Evolutionary conservation across 2,113 vertebrate genomes (phyloP).

Genomic region (Microcebus murinus): DNA sequence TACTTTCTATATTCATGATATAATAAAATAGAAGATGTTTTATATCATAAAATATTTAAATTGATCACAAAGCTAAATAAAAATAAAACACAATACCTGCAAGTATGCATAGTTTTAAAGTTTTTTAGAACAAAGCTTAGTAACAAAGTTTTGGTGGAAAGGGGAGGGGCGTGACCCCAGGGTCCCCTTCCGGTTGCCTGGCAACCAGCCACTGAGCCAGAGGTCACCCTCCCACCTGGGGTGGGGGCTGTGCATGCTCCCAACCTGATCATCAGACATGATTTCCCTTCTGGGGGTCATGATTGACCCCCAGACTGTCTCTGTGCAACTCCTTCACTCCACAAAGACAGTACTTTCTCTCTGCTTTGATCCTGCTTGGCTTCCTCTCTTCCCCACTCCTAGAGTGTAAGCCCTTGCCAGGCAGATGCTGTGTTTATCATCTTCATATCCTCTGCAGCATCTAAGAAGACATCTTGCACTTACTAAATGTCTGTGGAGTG

Average conservation of each 20-base stretch:
- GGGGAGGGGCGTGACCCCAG: background rate
- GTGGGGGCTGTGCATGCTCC: fast-evolving
- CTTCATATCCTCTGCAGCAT: background rate
- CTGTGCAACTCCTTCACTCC: background rate
- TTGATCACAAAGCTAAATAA: background rate
- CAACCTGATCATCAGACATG: background rate
- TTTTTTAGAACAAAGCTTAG: constrained; percentile 2
- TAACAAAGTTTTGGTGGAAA: background rate
- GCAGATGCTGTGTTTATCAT: background rate
- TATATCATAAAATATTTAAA: background rate
- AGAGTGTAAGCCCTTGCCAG: background rate
- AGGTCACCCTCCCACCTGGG: background rate
- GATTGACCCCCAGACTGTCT: background rate
- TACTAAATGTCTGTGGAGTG: background rate
- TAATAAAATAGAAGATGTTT: constrained; percentile 19
- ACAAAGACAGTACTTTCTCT: background rate
- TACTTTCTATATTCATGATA: background rate
- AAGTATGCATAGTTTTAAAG: background rate
- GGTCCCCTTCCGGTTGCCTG: background rate
- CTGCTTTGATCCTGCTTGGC: background rate
- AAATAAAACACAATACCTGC: background rate
- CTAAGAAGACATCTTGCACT: background rate
- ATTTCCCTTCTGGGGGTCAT: background rate
- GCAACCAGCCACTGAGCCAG: background rate
- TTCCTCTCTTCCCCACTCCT: background rate